phyloP scores from a whole-genome alignment of 2,113 vertebrate species.

The Nanorana parkeri region DNA sequence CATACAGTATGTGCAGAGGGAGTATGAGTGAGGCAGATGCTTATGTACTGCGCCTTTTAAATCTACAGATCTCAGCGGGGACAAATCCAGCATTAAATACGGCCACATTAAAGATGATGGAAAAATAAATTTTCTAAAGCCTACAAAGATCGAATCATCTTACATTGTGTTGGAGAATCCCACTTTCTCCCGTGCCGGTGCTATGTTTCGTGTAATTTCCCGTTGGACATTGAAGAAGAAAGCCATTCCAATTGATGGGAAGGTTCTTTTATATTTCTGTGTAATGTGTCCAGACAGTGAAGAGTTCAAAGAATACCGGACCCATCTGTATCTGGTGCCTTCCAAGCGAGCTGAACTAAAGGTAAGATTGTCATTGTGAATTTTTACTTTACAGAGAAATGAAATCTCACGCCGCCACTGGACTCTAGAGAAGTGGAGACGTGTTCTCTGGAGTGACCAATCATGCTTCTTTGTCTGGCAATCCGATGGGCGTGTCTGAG shows the following conservation, averaged over 20 bases:
- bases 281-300: background rate
- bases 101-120: slow-evolving; percentile 22
- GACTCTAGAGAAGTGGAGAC: background rate
- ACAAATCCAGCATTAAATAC: background rate
- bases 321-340: slow-evolving; percentile 13
- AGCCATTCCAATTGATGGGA: background rate
- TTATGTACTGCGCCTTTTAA: background rate
- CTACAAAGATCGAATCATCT: background rate
- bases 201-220: background rate
- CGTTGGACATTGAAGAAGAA: background rate
- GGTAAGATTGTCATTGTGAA: background rate
- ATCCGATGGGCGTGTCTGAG: too few relatives aligned
- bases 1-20: too few relatives aligned
- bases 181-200: background rate
- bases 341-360: background rate
- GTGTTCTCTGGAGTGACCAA: background rate
- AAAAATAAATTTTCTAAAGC: background rate
- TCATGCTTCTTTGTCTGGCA: background rate
- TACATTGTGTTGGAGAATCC: background rate
- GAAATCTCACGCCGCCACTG: background rate
- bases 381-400: background rate
- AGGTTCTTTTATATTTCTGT: background rate
- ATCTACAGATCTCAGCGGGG: background rate
- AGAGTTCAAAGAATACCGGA: background rate
- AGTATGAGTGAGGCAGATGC: background rate